Evolutionary conservation across 1,140 invertebrate species (phyloP), one percentile per base, ranked within the genome.

Genomic region (Pentalonia nigronervosa): DNA sequence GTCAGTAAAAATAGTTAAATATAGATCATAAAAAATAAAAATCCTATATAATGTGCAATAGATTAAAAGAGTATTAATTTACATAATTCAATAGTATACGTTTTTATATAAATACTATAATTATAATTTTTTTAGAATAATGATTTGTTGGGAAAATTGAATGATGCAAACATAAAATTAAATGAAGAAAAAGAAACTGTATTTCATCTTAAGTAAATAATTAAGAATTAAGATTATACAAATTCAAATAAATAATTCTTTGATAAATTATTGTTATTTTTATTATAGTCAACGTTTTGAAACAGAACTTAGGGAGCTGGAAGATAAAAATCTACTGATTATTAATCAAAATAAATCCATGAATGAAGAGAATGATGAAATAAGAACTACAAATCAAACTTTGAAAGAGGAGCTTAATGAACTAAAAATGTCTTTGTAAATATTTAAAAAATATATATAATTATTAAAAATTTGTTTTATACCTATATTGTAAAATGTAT

Each of bases 181-280:
- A 93, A 83, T 30, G 81, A 93, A 93, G 48, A 86, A 86, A 86
- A 93, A 93, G 47, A 93, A 93, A 86, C 23, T n/a, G 7, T 23
- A 56, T 91, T 83, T 6, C 36, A n/a, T 36, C n/a, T 50, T 48
- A 81, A 25, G 76, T 91, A 91, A 81, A 41, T 41, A 41, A 41
- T 41, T 41, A 41, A 2, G 41, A 41, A 81, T 81, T 23, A 25
- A 14, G 11, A 36, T 90, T 36, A 4, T 86, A 1, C 11, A 30
- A 86, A 86, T 34, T n/a, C 17, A n/a, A 47, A 86, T 17, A 9
- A 41, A 17, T 47, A n/a, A 7, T 9, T 48, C 45, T 1, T 56
- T 48, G 25, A 7, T 86, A 11, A 92, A 92, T 91, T 81, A 23
- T 34, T 53, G n/a, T 56, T 50, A 45, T 83, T 83, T 93, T 93